Base-by-base conservation (phyloP, 1,140 invertebrate genomes). In the Polypedilum vanderplanki region DNA sequence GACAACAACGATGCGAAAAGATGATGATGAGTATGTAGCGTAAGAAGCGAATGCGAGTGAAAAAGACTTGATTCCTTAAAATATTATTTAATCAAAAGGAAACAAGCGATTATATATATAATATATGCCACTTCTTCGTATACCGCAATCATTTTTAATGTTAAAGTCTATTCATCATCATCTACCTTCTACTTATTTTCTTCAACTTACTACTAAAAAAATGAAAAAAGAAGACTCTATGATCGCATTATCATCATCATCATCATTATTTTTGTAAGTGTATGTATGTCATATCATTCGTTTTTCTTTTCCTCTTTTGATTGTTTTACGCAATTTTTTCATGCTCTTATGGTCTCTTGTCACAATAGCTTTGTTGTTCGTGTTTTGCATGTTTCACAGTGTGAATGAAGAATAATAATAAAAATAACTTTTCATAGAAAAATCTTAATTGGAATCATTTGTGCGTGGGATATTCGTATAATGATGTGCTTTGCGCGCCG, bases 371-470 rank as follows among this genome's bases (percentile, higher is more conserved):
- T 57, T 57, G 46, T 57, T 57, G 46, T 57, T 57, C n/a, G 46
- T 57, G 46, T 57, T 57, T 57, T 57, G 46, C 46, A 57, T 57
- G 3, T 57, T 57, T 15, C 8, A 57, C 46, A 15, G n/a, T 15
- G 15, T 15, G 4, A n/a, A 57, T 12, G 46, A n/a, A 57, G 46
- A 57, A 4, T 57, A 57, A 15, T n/a, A 57, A 57, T 12, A 33
- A 57, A 57, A n/a, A 57, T n/a, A 57, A 12, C 41, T 12, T 57
- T 57, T 57, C 46, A 57, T 57, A 46, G 41, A 12, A 15, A 57
- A 57, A 3, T 57, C 46, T 57, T 57, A 57, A 57, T 57, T 57
- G 46, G 46, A 57, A n/a, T 57, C n/a, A 57, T 57, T 57, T 57
- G 46, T 57, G 46, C 46, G 46, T 57, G 10, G 46, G 46, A 57